Evolutionary conservation across 2,888 invertebrate species (phyloP), one percentile per base, ranked within the genome.

Genomic region (Drosophila mulleri): DNA sequence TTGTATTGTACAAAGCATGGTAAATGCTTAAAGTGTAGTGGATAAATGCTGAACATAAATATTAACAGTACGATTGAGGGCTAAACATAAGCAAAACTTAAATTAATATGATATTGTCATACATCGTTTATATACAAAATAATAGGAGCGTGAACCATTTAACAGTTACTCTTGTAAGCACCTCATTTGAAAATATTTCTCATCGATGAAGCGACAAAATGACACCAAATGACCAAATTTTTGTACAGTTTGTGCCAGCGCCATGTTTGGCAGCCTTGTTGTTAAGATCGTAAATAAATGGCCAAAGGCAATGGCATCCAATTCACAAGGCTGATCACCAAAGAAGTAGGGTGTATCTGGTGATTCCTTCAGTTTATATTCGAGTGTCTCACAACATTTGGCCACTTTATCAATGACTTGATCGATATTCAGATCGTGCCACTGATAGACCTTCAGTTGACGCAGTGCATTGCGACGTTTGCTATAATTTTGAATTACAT

Each of bases 241-340:
- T 72, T 96, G 94, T 4, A 99, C 96, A 8, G 96, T 96, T 66
- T 96, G 95, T 0, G 97, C 97, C 58, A 99, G 94, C 73, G 95
- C 94, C 78, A 96, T 96, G 90, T 96, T 96, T 0, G 98, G 98
- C 45, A 99, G 94, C 3, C 96, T 95, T 7, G 98, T 98, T 9
- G 98, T 98, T 68, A 99, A 94, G 80, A 99, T 96, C 0, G 98
- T 97, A 93, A 97, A 99, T n/a, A 99, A 94, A 93, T 99, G 99
- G 0, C 99, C 99, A 94, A 98, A 99, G 0, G 98, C 97, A 41
- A 99, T 93, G 2, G 99, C 99, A 93, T 99, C 99, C 74, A 99
- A 94, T 93, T 99, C 99, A 37, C 98, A 98, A 1, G 98, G 98
- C 61, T 97, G 94, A 65, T 95, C 94, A 9, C 96, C 96, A 92